Conservation (phyloP, 2,888 invertebrate genomes). For the Drosophila anomalata region DNA sequence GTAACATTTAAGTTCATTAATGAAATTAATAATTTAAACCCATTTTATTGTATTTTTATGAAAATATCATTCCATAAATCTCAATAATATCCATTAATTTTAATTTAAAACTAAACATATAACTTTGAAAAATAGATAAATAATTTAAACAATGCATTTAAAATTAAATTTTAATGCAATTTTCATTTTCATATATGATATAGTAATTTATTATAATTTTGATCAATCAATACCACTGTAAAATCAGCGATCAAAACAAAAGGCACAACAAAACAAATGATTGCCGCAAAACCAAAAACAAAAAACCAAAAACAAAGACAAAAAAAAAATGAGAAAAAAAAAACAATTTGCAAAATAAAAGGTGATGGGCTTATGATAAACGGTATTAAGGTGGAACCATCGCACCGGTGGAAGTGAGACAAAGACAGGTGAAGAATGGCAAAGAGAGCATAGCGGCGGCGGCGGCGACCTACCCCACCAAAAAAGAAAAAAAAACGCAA, state of each 20-base stretch:
- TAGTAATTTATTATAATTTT: neutral
- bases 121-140: neutral
- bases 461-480: slow-evolving; percentile 34
- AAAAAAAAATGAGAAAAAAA: slow-evolving; percentile 2
- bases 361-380: slow-evolving; percentile 31
- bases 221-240: slow-evolving; percentile 44
- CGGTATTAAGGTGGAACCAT: slow-evolving; percentile 21
- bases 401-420: neutral
- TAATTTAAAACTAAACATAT: neutral
- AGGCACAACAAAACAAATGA: slow-evolving; percentile 46
- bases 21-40: neutral
- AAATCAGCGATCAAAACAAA: slow-evolving; percentile 68
- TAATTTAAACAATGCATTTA: neutral
- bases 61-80: neutral
- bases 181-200: neutral
- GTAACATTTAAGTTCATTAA: no score
- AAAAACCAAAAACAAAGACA: slow-evolving; percentile 7
- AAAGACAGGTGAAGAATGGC: neutral
- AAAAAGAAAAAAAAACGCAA: neutral
- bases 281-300: slow-evolving; percentile 13
- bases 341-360: slow-evolving; percentile 50
- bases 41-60: neutral
- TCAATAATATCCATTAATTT: neutral
- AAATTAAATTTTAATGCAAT: neutral
- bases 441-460: slow-evolving; percentile 7